Conservation (phyloP, 2,888 invertebrate species). For the Oxystoma pomonae region DNA sequence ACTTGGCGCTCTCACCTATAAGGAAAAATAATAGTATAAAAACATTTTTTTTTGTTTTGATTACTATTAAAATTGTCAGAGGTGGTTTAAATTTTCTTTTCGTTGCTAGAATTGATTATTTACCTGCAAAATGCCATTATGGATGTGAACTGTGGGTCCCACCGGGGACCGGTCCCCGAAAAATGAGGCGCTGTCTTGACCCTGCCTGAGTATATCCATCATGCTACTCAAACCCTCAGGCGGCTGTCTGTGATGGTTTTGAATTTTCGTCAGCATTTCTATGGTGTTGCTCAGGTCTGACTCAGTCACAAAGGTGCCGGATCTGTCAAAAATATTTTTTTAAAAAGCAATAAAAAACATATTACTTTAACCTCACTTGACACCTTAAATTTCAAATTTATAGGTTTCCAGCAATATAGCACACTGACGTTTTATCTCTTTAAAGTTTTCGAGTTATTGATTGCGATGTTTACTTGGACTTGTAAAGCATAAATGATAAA, state of each 20-base stretch:
- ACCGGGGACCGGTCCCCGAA: constrained; percentile 73
- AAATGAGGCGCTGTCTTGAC: constrained; percentile 67
- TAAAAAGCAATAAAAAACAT: background rate
- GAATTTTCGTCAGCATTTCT: constrained; percentile 75
- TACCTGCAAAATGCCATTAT: constrained; percentile 86
- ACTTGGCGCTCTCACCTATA: constrained; percentile 75
- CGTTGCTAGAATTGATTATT: no score
- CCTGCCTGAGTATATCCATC: constrained; percentile 75
- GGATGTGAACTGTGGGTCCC: constrained; percentile 85
- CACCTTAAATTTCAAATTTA: background rate
- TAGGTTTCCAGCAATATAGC: no score
- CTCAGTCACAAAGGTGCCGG: constrained; percentile 71
- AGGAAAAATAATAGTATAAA: background rate
- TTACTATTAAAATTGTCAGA: background rate
- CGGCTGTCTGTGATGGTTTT: constrained; percentile 68
- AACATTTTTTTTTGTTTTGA: background rate
- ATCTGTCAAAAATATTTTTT: constrained; percentile 67
- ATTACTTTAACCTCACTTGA: background rate
- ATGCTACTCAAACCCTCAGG: constrained; percentile 80
- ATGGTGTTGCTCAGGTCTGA: constrained; percentile 84
- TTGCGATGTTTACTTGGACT: no score
- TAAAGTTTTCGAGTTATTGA: no score
- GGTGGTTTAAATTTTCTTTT: no score
- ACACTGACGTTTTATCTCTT: no score
- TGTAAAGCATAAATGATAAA: no score